Evolutionary conservation across 2,113 vertebrate species (phyloP).

Genomic region (Lanius collurio): DNA sequence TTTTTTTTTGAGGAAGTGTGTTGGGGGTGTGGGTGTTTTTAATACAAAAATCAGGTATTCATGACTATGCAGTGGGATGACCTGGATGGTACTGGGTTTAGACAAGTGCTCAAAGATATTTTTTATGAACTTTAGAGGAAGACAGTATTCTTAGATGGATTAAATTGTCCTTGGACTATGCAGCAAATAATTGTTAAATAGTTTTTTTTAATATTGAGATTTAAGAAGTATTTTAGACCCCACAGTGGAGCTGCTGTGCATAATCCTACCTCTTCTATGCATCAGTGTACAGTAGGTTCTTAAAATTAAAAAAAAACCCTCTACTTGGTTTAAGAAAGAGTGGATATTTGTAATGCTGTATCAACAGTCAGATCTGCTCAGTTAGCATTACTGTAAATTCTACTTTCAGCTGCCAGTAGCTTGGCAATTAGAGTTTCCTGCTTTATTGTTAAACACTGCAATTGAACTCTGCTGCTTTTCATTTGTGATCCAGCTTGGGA

Average conservation of each 20-base stretch:
- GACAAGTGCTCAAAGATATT: neutral
- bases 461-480: conserved; percentile 29
- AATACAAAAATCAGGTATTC: neutral
- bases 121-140: neutral
- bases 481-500: conserved; percentile 44
- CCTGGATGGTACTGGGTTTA: neutral
- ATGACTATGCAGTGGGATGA: neutral
- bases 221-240: neutral
- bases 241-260: neutral
- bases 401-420: conserved; percentile 28
- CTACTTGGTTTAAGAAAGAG: neutral
- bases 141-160: neutral
- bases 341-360: neutral
- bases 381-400: conserved; percentile 43
- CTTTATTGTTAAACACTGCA: conserved; percentile 39
- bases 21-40: neutral
- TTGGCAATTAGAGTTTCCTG: conserved; percentile 47
- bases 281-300: neutral
- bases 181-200: neutral
- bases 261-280: neutral
- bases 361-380: conserved; percentile 33
- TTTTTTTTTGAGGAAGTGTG: too few relatives aligned
- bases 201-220: neutral
- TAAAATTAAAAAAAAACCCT: neutral
- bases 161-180: neutral